Evolutionary conservation across 2,113 vertebrate genomes (phyloP).

Genomic region (Lophochroa leadbeateri): DNA sequence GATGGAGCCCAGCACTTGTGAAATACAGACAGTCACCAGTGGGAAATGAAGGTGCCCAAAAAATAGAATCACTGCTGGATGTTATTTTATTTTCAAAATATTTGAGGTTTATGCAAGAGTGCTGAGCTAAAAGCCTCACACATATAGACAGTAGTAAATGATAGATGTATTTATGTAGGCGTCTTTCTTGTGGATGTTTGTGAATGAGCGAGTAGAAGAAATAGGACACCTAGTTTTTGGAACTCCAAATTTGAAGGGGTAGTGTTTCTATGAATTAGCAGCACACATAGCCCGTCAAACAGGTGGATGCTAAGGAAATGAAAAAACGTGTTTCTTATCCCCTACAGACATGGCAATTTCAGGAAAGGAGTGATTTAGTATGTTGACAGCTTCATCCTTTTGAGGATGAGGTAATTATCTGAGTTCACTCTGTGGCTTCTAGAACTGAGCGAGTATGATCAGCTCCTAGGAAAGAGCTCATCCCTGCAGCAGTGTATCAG

Average conservation of each 20-base stretch:
- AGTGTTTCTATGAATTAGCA: neutral
- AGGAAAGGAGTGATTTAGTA: neutral
- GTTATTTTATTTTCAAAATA: neutral
- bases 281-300: neutral
- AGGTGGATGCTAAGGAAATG: neutral
- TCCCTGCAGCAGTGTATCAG: conserved; percentile 6
- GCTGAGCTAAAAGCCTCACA: neutral
- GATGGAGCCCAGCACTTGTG: neutral
- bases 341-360: conserved; percentile 6
- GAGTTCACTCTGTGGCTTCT: conserved; percentile 41
- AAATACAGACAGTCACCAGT: neutral
- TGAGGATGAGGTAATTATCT: conserved; percentile 57
- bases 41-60: neutral
- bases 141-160: neutral
- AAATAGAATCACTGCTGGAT: neutral
- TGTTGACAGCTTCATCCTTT: conserved; percentile 52
- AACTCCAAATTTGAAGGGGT: neutral
- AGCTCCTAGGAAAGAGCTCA: neutral
- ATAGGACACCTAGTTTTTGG: neutral
- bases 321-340: neutral
- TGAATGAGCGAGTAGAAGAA: neutral
- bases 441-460: neutral
- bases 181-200: neutral
- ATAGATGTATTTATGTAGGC: accelerated
- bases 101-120: neutral